Conservation (phyloP, 2,113 vertebrate genomes). For the Halcyon senegalensis region DNA sequence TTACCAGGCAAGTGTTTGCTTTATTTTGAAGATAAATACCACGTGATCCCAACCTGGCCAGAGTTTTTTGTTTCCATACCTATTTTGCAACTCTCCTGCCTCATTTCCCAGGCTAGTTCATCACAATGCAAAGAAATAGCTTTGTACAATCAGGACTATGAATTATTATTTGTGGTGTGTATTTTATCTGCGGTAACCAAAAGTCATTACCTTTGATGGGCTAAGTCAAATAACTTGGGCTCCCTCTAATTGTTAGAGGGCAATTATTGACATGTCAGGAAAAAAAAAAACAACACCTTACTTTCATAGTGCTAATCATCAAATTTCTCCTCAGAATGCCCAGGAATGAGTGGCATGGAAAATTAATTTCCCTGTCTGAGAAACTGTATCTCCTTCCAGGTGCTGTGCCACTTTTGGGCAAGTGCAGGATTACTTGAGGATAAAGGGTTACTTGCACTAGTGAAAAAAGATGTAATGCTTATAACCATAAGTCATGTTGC, state of each 20-base stretch:
- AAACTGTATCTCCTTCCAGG: background rate
- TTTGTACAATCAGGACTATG: background rate
- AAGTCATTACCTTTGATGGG: conserved; percentile 21
- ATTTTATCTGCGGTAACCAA: conserved; percentile 60
- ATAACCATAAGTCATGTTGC: background rate
- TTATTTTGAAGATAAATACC: background rate
- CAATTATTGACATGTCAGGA: conserved; percentile 59
- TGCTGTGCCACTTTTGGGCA: background rate
- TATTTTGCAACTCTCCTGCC: background rate
- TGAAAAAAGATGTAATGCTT: background rate
- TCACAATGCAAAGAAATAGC: background rate
- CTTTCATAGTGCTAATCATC: conserved; percentile 35
- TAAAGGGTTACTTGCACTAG: background rate
- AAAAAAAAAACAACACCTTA: background rate
- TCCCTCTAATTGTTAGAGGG: conserved; percentile 51
- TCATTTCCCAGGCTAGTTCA: background rate
- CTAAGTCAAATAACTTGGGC: conserved; percentile 56
- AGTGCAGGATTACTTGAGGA: background rate
- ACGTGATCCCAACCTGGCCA: background rate
- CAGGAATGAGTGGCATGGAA: conserved; percentile 48
- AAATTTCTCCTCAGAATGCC: background rate
- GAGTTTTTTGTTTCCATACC: background rate
- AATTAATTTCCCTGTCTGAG: conserved; percentile 31
- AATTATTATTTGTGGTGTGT: background rate
- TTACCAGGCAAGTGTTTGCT: background rate